Evolutionary conservation across 2,113 vertebrate genomes (phyloP).

Genomic region (Sinocyclocheilus anshuiensis): DNA sequence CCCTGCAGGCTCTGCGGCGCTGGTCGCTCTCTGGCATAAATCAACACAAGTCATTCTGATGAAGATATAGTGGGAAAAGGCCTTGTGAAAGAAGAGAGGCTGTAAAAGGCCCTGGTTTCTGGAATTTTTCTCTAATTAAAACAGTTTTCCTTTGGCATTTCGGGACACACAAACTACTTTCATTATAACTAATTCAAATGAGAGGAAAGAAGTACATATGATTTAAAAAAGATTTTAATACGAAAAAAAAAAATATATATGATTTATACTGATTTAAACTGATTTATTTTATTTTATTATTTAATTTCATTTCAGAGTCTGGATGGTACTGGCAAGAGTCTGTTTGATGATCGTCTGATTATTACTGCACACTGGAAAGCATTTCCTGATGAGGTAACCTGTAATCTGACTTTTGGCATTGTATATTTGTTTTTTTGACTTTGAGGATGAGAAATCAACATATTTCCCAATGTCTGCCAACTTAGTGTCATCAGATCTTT

Average conservation of each 20-base stretch:
- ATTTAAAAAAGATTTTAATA: too few species aligned
- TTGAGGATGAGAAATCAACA: not conserved
- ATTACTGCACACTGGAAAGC: not conserved
- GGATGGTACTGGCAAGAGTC: not conserved
- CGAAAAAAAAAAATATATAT: too few species aligned
- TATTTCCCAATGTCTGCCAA: not conserved
- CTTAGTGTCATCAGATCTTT: not conserved
- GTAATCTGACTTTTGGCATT: not conserved
- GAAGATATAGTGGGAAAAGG: constrained; percentile 48
- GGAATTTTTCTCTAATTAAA: not conserved
- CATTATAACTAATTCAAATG: not conserved
- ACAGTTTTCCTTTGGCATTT: not conserved
- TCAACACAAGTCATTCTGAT: constrained; percentile 64
- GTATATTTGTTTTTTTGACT: not conserved
- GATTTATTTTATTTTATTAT: not conserved
- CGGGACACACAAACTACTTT: not conserved
- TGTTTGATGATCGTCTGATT: not conserved
- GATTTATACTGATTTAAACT: too few species aligned
- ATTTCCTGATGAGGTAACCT: not conserved
- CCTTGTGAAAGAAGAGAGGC: not conserved
- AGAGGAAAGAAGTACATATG: not conserved
- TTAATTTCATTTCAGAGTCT: not conserved
- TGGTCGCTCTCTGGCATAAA: constrained; percentile 63
- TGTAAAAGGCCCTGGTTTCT: not conserved
- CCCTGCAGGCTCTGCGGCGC: constrained; percentile 47